phyloP scores from a whole-genome alignment of 2,797 vertebrate species.

The Sciurus carolinensis region DNA sequence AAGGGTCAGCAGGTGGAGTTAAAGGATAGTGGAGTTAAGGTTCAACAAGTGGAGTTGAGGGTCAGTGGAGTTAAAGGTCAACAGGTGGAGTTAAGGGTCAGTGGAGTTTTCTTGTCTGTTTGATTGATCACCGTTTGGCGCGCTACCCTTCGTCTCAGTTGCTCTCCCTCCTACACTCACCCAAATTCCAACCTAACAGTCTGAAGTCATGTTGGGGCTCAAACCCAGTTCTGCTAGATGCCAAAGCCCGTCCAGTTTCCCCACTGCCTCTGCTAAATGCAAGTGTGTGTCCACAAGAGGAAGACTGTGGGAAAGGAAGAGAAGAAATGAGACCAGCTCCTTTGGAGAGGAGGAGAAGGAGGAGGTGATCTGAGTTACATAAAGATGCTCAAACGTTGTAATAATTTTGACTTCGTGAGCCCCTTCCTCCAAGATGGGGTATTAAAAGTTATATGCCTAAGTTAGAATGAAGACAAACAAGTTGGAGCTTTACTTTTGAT shows the following conservation, averaged over 20 bases:
- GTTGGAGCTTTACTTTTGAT: not conserved
- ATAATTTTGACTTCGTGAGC: not conserved
- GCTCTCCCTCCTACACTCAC: too few species aligned
- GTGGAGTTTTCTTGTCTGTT: too few species aligned
- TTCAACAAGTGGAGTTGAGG: too few species aligned
- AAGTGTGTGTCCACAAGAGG: rapidly evolving
- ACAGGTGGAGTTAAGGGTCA: too few species aligned
- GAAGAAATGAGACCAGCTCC: too few species aligned
- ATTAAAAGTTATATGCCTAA: not conserved
- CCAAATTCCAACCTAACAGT: too few species aligned
- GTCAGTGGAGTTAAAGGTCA: too few species aligned
- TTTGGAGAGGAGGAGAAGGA: not conserved
- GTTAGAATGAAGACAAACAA: not conserved
- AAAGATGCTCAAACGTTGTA: not conserved
- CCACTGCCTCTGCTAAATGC: too few species aligned
- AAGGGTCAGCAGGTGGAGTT: too few species aligned
- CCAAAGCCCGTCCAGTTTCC: rapidly evolving
- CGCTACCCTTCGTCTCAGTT: too few species aligned
- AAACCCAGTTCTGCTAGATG: not conserved
- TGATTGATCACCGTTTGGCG: too few species aligned
- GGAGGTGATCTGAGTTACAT: rapidly evolving
- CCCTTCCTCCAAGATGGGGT: not conserved
- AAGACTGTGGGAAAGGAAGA: not conserved
- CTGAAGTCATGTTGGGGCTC: not conserved
- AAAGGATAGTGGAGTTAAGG: too few species aligned